A percentile compares a stretch with the other conserved stretches of the same genome.
Conservation (phyloP, 2,797 vertebrate genomes). For the Peromyscus eremicus region DNA sequence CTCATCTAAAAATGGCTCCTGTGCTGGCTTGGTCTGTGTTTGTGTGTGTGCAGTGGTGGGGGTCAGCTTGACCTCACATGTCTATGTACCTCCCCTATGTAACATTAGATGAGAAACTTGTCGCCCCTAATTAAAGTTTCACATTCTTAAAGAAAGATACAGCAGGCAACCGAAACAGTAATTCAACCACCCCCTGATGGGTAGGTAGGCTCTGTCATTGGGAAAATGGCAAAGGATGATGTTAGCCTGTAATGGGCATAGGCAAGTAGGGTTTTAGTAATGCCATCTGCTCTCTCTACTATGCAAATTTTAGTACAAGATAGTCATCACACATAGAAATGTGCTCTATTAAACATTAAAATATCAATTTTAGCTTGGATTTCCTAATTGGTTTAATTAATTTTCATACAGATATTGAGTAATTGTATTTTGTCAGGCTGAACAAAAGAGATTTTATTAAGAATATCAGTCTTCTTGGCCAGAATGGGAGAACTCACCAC, state of each 20-base stretch:
- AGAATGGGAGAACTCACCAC: background rate
- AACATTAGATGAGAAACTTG: constrained; percentile 67
- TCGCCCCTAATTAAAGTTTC: constrained; percentile 76
- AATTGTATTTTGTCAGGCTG: constrained; percentile 55
- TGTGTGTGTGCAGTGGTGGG: background rate
- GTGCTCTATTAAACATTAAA: constrained; percentile 2
- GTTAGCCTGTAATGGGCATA: constrained; percentile 56
- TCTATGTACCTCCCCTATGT: background rate
- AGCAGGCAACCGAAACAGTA: constrained; percentile 68
- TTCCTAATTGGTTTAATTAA: constrained; percentile 61
- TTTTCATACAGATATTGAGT: constrained; percentile 47
- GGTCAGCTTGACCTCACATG: background rate
- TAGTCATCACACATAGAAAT: constrained; percentile 4
- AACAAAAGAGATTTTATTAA: constrained; percentile 59
- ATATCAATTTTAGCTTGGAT: constrained; percentile 52
- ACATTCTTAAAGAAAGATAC: constrained; percentile 70
- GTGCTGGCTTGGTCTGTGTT: background rate
- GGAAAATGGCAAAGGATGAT: constrained; percentile 61
- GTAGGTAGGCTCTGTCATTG: constrained; percentile 67
- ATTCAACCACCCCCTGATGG: constrained; percentile 71
- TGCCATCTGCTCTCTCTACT: constrained; percentile 26
- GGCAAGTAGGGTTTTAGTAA: constrained; percentile 9
- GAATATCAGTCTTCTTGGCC: background rate
- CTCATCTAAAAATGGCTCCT: constrained; percentile 56
- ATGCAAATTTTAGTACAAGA: background rate